Conservation (phyloP, 2,113 vertebrate genomes). For the Geococcyx californianus region DNA sequence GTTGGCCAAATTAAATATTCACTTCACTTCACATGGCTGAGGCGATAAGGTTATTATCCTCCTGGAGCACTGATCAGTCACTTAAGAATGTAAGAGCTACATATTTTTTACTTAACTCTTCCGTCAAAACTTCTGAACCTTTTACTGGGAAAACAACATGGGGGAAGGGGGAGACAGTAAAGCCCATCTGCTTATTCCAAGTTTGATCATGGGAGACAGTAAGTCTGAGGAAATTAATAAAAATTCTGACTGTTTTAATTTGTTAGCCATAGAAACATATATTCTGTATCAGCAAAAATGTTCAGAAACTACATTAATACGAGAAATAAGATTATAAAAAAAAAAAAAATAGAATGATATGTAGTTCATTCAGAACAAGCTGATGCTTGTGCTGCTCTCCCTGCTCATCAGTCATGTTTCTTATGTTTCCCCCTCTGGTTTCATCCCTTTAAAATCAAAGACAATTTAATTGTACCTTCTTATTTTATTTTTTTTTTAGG, state of each 20-base stretch:
- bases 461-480: not conserved
- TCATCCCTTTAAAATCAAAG: not conserved
- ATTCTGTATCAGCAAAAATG: not conserved
- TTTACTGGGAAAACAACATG: not conserved
- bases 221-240: not conserved
- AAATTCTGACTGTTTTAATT: not conserved
- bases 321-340: not conserved
- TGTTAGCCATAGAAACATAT: not conserved
- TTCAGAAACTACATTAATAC: not conserved
- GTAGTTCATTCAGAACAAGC: not conserved
- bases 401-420: not conserved
- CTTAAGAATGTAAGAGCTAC: not conserved
- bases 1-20: not conserved
- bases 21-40: not conserved
- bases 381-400: not conserved
- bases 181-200: not conserved
- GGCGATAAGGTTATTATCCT: not conserved
- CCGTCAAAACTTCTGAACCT: not conserved
- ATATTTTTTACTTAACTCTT: not conserved
- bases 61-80: not conserved
- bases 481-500: rapidly evolving
- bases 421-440: not conserved
- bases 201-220: not conserved
- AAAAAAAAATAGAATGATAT: not conserved
- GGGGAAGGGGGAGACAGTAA: not conserved